These are phyloP conservation scores for Malacosoma neustria DNA, from an alignment of 2,888 invertebrate genomes.

Conservation along the genomic window DNA sequence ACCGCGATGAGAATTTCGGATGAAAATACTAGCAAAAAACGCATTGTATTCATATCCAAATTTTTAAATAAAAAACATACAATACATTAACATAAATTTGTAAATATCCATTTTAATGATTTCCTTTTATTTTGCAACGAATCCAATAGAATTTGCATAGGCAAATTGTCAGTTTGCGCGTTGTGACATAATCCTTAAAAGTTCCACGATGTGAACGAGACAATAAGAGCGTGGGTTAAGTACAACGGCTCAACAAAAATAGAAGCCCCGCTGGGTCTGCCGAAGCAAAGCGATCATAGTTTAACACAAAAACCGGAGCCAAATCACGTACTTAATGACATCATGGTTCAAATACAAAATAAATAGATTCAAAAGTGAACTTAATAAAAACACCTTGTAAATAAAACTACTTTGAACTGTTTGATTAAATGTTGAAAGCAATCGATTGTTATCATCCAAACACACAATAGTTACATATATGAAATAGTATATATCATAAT, in stretches of 20 bases:
- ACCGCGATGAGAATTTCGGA: slow-evolving; percentile 30
- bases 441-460: too few relatives aligned
- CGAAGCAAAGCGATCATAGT: background rate
- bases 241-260: background rate
- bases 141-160: background rate
- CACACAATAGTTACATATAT: too few relatives aligned
- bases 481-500: too few relatives aligned
- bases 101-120: background rate
- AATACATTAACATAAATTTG: background rate
- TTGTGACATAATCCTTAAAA: background rate
- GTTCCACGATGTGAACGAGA: background rate
- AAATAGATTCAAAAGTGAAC: too few relatives aligned
- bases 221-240: background rate
- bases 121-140: slow-evolving; percentile 1
- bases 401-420: too few relatives aligned
- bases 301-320: background rate
- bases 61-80: background rate
- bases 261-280: background rate
- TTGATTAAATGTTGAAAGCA: too few relatives aligned
- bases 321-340: too few relatives aligned
- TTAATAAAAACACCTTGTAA: too few relatives aligned
- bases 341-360: too few relatives aligned
- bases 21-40: slow-evolving; percentile 30
- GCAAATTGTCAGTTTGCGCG: background rate
- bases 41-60: slow-evolving; percentile 18